Evolutionary conservation across 2,888 invertebrate genomes (phyloP).

Genomic region (Zhengitettix transpicula): DNA sequence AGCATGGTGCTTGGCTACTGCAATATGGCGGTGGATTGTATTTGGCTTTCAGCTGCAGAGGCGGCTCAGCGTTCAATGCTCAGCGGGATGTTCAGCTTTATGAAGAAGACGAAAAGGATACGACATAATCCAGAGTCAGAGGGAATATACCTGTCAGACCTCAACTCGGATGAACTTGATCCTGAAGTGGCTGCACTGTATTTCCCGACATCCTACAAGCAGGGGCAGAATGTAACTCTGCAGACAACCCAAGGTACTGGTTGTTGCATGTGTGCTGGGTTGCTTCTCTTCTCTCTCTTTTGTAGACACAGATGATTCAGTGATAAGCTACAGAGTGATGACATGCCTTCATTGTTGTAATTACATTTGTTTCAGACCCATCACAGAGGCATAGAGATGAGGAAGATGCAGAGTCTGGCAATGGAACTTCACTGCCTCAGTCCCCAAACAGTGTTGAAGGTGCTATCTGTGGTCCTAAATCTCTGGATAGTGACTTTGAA

Average conservation of each 20-base stretch:
- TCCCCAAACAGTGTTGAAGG: slow-evolving; percentile 82
- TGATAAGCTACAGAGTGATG: no score
- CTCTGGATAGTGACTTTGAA: slow-evolving; percentile 71
- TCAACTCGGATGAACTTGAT: slow-evolving; percentile 75
- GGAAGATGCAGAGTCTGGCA: slow-evolving; percentile 91
- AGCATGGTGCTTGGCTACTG: neutral
- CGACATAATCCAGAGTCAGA: slow-evolving; percentile 46
- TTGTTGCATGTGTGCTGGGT: neutral
- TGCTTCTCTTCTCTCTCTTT: neutral
- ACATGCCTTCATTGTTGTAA: slow-evolving; percentile 1
- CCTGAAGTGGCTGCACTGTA: slow-evolving; percentile 84
- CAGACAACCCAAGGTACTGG: neutral
- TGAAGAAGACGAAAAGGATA: slow-evolving; percentile 54
- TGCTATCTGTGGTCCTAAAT: slow-evolving; percentile 43
- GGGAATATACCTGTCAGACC: slow-evolving; percentile 82
- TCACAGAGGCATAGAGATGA: slow-evolving; percentile 32
- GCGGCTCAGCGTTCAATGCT: slow-evolving; percentile 54
- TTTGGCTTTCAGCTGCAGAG: slow-evolving; percentile 10
- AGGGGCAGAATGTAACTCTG: neutral
- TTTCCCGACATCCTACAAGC: slow-evolving; percentile 46
- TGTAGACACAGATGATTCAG: no score
- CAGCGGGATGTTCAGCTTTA: slow-evolving; percentile 85
- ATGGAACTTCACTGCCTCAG: slow-evolving; percentile 87
- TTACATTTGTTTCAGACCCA: slow-evolving; percentile 10
- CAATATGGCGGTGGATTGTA: neutral